phyloP scores from a whole-genome alignment of 1,140 invertebrate species.

The Hirudo medicinalis region DNA sequence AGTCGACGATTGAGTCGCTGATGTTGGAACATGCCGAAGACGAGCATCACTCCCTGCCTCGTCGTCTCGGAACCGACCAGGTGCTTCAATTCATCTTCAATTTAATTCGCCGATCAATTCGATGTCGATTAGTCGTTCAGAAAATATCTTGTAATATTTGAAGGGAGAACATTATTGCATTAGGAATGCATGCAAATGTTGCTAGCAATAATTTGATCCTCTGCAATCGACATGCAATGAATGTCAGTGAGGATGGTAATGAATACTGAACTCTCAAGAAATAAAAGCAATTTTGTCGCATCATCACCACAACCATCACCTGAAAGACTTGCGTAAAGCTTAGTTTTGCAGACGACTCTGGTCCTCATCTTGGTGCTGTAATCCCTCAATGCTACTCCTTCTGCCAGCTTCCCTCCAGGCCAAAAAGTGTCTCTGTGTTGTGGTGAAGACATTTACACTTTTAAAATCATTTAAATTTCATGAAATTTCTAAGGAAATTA shows the following conservation, averaged over 20 bases:
- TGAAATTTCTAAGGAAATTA: too few relatives aligned
- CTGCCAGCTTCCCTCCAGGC: conserved; percentile 57
- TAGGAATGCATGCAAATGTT: neutral
- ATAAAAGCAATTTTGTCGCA: neutral
- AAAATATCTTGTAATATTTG: too few relatives aligned
- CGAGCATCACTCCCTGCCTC: conserved; percentile 64
- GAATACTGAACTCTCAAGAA: too few relatives aligned
- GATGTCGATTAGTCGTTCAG: too few relatives aligned
- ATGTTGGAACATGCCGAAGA: conserved; percentile 75
- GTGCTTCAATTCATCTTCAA: conserved; percentile 69
- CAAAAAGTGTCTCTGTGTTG: conserved; percentile 56
- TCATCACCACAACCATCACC: conserved; percentile 43
- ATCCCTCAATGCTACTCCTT: conserved; percentile 52
- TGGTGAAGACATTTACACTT: neutral
- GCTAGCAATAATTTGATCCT: neutral
- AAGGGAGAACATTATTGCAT: neutral
- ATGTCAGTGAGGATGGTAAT: too few relatives aligned
- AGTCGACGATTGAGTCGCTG: conserved; percentile 70
- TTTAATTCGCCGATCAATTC: too few relatives aligned
- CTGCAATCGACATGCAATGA: too few relatives aligned
- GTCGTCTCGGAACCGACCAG: conserved; percentile 81
- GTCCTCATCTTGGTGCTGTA: conserved; percentile 61
- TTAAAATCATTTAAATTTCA: too few relatives aligned
- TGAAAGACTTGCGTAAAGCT: conserved; percentile 61
- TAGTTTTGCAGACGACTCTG: conserved; percentile 67